Base-by-base conservation (phyloP, 2,797 vertebrate species). In the Notolepis coatsorum region DNA sequence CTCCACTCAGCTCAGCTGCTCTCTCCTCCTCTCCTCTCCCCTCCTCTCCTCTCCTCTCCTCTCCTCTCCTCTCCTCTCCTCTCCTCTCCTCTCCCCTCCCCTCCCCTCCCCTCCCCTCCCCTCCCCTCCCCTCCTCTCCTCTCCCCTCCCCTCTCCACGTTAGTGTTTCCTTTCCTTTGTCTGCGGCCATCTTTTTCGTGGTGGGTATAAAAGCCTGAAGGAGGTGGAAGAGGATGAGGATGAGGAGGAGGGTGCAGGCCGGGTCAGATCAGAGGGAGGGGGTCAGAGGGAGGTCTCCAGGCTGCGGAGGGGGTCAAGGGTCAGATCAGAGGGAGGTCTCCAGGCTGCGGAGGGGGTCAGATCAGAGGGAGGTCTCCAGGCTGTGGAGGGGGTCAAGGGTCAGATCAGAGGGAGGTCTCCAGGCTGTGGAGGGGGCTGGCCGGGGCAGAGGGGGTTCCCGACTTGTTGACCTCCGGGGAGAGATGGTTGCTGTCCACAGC, bases 391-490 rank as follows among this genome's bases (percentile, higher is more conserved):
- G n/a, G n/a, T n/a, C n/a, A n/a, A n/a, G n/a, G n/a, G 75, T 77
- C 73, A 61, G 92, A 96, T 99, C 96, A 99, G 93, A 99, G 97
- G 75, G 97, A 98, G 84, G 97, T 99, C 94, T 99, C 97, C 95
- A 98, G 93, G 93, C 97, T 99, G 95, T 99, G 98, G 92, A 99
- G 93, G 62, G 97, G 97, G 92, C 97, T 99, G 87, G 92, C 95
- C 63, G 96, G 96, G 90, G 93, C 93, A 65, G 95, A 95, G 91
- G 94, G 94, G 88, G 92, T 95, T 92, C 94, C 95, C 90, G 95
- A 92, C 92, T 97, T 97, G 87, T 94, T 95, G 89, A 89, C 93
- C 92, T 97, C 95, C 70, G 94, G 93, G 88, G 93, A 92, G 90
- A 98, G 96, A 92, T 97, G 96, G 92, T 96, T 93, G 82, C 94